Conservation (phyloP, 1,140 invertebrate species). For the Glomeris maerens region DNA sequence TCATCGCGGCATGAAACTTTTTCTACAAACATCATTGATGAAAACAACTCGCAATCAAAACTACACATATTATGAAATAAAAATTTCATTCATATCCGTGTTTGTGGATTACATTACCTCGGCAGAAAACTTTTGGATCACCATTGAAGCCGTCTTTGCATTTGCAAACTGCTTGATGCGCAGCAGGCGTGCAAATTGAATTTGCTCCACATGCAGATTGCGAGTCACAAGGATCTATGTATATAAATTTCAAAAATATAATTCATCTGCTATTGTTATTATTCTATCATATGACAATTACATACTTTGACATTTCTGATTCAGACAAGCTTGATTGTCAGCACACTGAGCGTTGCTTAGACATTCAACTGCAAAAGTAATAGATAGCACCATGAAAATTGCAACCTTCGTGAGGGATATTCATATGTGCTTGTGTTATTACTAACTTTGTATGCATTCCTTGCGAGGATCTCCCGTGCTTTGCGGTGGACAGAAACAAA, state of each 20-base stretch:
- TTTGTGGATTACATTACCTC: slow-evolving; percentile 51
- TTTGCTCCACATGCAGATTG: slow-evolving; percentile 30
- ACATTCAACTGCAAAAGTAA: slow-evolving; percentile 14
- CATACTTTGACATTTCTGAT: slow-evolving; percentile 60
- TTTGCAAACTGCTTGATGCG: slow-evolving; percentile 51
- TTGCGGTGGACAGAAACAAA: slow-evolving; percentile 59
- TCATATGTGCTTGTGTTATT: background rate
- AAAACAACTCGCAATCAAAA: background rate
- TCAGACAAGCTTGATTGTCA: slow-evolving; percentile 7
- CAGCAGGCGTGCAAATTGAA: slow-evolving; percentile 35
- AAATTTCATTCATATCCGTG: no score
- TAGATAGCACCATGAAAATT: background rate
- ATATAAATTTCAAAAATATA: no score
- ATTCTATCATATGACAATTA: slow-evolving; percentile 6
- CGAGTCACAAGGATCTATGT: slow-evolving; percentile 58
- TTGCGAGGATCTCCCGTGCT: slow-evolving; percentile 40
- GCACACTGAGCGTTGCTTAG: slow-evolving; percentile 9
- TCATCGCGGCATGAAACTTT: slow-evolving; percentile 5
- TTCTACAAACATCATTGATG: background rate
- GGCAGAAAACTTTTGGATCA: slow-evolving; percentile 48
- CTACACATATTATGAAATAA: background rate
- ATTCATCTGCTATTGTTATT: background rate
- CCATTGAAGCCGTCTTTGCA: slow-evolving; percentile 66
- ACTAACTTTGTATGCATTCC: slow-evolving; percentile 10
- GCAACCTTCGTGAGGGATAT: no score